Base-by-base conservation (phyloP, 2,888 invertebrate genomes). In the Saturnia japonica region DNA sequence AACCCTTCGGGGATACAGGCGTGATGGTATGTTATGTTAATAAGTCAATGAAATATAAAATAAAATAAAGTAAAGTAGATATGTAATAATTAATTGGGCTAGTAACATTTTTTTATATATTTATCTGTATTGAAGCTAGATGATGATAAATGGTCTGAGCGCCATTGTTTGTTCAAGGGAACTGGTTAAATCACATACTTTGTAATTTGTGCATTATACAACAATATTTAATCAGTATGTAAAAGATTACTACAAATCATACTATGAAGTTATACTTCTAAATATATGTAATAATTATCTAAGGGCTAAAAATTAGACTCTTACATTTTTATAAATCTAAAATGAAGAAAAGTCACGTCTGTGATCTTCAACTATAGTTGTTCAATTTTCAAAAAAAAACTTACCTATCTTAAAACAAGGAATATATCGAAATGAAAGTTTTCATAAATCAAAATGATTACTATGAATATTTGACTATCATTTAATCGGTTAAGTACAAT, bases 391-490 rank as follows among this genome's bases (percentile, higher is more conserved):
- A 51, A 0, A n/a, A 43, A 9, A 22, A 6, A 2, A 19, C 7
- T 19, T 22, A 14, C 42, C 76, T 84, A 83, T 72, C 83, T 82
- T 81, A 87, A 74, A 76, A 86, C 74, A 75, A 89, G 77, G 72
- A 86, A 80, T 82, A 91, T 74, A 69, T 89, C 77, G 78, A 80
- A 84, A 76, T 85, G 85, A 72, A 79, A 78, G 69, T 87, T 81
- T 70, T 88, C 85, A 72, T 84, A 86, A 74, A 87, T 82, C 74
- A 88, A 82, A 78, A 91, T 82, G 76, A 92, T 86, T 78, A 90
- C 84, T 82, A 91, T 75, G 73, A 87, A 77, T 88, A 91, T 89
- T 89, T 89, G 91, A 89, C 88, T 85, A 82, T 78, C 83, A 80
- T 83, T 82, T 75, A 75, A 77, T 77, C 82, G 83, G 81, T 83